Evolutionary conservation across 2,113 vertebrate species (phyloP).

Genomic region (Aptenodytes forsteri): DNA sequence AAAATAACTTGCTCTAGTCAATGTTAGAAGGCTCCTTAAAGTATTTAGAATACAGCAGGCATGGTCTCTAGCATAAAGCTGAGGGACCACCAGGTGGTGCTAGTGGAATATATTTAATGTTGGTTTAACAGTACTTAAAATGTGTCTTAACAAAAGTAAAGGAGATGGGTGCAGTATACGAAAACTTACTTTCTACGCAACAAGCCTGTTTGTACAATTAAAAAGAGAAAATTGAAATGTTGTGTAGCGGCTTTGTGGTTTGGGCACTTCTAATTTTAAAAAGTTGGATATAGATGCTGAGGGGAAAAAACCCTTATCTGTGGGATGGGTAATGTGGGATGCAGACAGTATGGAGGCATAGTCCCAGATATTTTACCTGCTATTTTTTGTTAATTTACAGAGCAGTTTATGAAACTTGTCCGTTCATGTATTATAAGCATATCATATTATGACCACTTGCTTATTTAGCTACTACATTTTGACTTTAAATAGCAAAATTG

Average conservation of each 20-base stretch:
- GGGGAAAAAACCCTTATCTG: rapidly evolving
- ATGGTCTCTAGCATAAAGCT: neutral
- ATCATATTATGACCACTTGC: neutral
- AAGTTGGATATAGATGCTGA: neutral
- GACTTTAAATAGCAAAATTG: neutral
- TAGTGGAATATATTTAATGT: conserved; percentile 34
- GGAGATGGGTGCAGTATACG: neutral
- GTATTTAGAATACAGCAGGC: neutral
- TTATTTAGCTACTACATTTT: neutral
- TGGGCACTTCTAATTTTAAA: neutral
- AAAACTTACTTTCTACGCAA: neutral
- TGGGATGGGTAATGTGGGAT: neutral
- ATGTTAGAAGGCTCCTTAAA: neutral
- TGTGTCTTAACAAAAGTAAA: neutral
- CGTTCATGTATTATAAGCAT: neutral
- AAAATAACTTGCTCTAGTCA: neutral
- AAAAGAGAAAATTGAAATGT: neutral
- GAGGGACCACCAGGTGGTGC: conserved; percentile 76
- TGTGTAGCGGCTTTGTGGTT: neutral
- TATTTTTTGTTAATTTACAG: neutral
- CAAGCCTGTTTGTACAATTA: neutral
- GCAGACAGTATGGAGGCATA: neutral
- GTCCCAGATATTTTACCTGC: neutral
- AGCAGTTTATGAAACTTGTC: neutral
- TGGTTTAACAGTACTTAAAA: neutral